phyloP scores from a whole-genome alignment of 2,113 vertebrate genomes.

The Pelodiscus sinensis region DNA sequence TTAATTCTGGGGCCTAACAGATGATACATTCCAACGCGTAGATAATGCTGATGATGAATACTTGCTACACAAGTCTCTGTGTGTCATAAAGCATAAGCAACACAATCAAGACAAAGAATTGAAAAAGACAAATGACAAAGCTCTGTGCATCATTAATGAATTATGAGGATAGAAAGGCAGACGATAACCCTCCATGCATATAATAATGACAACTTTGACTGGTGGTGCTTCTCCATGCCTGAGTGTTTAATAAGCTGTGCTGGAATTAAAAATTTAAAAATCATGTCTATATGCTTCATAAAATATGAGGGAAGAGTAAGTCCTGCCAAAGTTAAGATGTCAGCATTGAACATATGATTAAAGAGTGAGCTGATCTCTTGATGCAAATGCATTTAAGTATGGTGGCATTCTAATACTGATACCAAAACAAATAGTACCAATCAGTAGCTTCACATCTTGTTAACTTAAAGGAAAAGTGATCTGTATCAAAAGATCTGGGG shows the following conservation, averaged over 20 bases:
- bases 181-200: slow-evolving; percentile 67
- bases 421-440: slow-evolving; percentile 4
- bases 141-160: slow-evolving; percentile 66
- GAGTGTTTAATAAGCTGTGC: slow-evolving; percentile 61
- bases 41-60: slow-evolving; percentile 14
- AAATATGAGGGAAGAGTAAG: slow-evolving; percentile 60
- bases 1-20: neutral
- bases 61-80: slow-evolving; percentile 30
- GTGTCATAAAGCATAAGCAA: slow-evolving; percentile 67
- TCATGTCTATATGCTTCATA: slow-evolving; percentile 51
- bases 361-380: slow-evolving; percentile 10
- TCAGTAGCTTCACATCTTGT: neutral
- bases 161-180: slow-evolving; percentile 62
- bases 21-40: neutral
- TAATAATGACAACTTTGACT: slow-evolving; percentile 62
- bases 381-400: slow-evolving; percentile 27
- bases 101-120: slow-evolving; percentile 67
- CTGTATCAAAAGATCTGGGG: neutral
- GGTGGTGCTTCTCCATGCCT: slow-evolving; percentile 43
- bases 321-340: slow-evolving; percentile 47
- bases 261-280: slow-evolving; percentile 71
- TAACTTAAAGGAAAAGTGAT: neutral
- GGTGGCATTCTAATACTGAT: neutral
- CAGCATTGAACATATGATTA: slow-evolving; percentile 8
- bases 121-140: slow-evolving; percentile 70